Percentiles rank a stretch among this genome's conserved stretches.
phyloP scores from a whole-genome alignment of 2,113 vertebrate species.

The Podilymbus podiceps region DNA sequence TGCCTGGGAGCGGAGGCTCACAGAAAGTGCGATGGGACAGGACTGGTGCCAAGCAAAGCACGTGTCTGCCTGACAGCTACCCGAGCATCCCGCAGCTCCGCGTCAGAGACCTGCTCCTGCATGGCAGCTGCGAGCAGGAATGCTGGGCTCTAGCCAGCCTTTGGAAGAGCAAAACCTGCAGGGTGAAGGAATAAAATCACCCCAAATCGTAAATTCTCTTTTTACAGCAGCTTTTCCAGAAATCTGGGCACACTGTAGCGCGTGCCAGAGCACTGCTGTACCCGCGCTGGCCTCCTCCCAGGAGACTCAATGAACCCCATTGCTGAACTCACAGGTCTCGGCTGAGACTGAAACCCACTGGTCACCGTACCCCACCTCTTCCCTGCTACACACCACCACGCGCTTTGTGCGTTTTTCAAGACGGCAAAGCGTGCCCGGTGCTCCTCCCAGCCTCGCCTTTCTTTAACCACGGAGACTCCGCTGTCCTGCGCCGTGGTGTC shows the following conservation, averaged over 20 bases:
- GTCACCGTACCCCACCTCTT: accelerated
- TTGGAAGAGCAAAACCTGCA: not conserved
- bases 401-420: not conserved
- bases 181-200: not conserved
- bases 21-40: not conserved
- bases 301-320: not conserved
- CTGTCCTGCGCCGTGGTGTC: accelerated
- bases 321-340: not conserved
- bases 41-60: not conserved
- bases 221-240: not conserved
- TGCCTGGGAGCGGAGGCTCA: not conserved
- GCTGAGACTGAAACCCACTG: not conserved
- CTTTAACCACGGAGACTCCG: accelerated
- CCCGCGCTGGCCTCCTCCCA: not conserved
- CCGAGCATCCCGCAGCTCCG: not conserved
- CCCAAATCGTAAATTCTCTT: not conserved
- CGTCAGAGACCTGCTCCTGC: not conserved
- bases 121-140: not conserved
- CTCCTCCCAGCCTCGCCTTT: not conserved
- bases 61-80: not conserved
- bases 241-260: not conserved
- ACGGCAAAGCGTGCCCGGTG: accelerated
- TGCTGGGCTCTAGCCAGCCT: not conserved
- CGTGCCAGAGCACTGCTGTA: not conserved
- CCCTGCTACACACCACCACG: accelerated